Percentiles rank a stretch among this genome's conserved stretches.
These are phyloP conservation scores for Aspidiotus rigidus DNA, from an alignment of 2,888 invertebrate species.

Conservation along the genomic window DNA sequence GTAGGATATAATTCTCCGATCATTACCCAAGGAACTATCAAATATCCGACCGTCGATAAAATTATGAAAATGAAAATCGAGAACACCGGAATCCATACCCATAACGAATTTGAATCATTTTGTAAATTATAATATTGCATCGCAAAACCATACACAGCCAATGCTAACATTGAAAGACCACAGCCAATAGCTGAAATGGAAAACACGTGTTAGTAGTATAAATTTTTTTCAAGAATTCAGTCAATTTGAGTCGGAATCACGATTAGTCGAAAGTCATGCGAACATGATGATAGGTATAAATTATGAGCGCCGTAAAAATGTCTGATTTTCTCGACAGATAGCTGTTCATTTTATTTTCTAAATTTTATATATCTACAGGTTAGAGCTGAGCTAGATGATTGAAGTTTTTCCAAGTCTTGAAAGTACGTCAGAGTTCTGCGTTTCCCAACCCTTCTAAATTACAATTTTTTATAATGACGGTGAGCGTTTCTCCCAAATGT, in stretches of 20 bases:
- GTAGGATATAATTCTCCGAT: slow-evolving; percentile 63
- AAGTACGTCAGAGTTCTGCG: no score
- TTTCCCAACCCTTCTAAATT: not conserved
- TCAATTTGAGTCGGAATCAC: no score
- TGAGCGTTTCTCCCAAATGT: not conserved
- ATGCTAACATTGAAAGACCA: slow-evolving; percentile 53
- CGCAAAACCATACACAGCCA: slow-evolving; percentile 54
- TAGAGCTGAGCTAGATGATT: no score
- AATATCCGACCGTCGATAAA: slow-evolving; percentile 56
- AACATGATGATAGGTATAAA: no score
- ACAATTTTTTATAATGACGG: not conserved
- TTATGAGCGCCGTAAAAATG: no score
- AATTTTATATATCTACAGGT: no score
- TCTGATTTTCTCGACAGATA: no score
- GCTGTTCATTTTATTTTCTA: no score
- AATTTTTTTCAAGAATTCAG: not conserved
- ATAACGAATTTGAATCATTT: slow-evolving; percentile 40
- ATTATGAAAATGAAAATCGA: slow-evolving; percentile 54
- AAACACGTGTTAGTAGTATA: slow-evolving; percentile 14
- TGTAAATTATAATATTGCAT: slow-evolving; percentile 48
- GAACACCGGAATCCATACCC: slow-evolving; percentile 55
- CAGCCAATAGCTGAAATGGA: slow-evolving; percentile 47
- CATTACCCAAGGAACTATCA: slow-evolving; percentile 65
- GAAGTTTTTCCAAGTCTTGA: no score
- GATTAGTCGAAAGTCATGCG: no score